These are phyloP conservation scores for Eledone cirrhosa DNA, from an alignment of 2,888 invertebrate genomes.

Conservation along the genomic window DNA sequence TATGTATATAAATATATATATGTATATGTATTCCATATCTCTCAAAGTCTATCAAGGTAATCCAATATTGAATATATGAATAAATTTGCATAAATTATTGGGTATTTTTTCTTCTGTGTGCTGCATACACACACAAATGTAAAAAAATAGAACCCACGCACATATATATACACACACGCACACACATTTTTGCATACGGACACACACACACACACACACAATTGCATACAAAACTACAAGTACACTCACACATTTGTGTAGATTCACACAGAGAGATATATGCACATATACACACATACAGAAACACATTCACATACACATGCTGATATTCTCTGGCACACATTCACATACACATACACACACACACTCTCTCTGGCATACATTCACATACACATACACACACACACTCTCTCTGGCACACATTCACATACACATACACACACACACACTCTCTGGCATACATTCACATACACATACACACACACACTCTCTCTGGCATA, in stretches of 20 bases:
- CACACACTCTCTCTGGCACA: too few species aligned
- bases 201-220: neutral
- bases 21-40: neutral
- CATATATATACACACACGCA: slow-evolving; percentile 1
- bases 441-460: too few species aligned
- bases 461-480: too few species aligned
- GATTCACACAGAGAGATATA: neutral
- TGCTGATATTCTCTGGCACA: too few species aligned
- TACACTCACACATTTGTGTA: neutral
- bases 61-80: too few species aligned
- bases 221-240: neutral
- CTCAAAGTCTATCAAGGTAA: too few species aligned
- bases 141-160: neutral
- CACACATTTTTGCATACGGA: neutral
- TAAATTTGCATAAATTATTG: neutral
- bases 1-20: neutral
- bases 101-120: neutral
- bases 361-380: neutral
- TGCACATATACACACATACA: neutral
- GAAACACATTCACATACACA: neutral
- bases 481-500: too few species aligned
- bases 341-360: neutral
- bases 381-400: neutral
- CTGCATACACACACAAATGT: neutral
- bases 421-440: too few species aligned